Evolutionary conservation across 53 echinoderm and acorn worm species (phyloP).

Genomic region (Zoroaster sp.): DNA sequence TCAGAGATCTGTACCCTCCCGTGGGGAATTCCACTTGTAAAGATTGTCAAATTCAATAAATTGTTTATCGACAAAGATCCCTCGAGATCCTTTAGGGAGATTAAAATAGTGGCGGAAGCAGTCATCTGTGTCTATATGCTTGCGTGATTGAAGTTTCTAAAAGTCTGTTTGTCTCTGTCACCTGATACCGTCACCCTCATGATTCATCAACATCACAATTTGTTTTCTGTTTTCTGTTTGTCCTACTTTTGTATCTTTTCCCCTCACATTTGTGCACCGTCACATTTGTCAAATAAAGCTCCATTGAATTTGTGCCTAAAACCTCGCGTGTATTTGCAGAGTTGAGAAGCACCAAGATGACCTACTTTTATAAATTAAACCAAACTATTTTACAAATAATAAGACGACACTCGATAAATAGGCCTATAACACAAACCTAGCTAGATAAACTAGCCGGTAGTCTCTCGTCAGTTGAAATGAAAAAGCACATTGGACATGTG

Average conservation of each 20-base stretch:
- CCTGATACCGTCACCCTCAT: background rate
- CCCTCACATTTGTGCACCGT: background rate
- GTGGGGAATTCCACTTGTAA: background rate
- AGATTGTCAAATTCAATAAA: constrained; percentile 6
- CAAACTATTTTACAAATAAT: too few relatives aligned
- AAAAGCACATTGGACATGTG: too few relatives aligned
- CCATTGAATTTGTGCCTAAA: too few relatives aligned
- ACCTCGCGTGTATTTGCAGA: too few relatives aligned
- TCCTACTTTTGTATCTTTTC: too few relatives aligned
- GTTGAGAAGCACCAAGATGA: too few relatives aligned
- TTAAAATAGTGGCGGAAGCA: background rate
- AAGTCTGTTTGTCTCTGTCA: constrained; percentile 23
- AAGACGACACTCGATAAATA: too few relatives aligned
- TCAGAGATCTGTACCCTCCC: background rate
- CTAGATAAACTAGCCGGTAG: too few relatives aligned
- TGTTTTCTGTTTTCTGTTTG: background rate
- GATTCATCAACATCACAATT: background rate
- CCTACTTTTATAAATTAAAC: too few relatives aligned
- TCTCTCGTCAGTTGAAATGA: too few relatives aligned
- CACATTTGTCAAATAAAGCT: too few relatives aligned
- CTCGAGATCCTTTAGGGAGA: background rate
- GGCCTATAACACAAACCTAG: too few relatives aligned
- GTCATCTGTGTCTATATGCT: background rate
- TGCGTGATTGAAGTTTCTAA: background rate
- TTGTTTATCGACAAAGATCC: background rate